Evolutionary conservation across 2,888 invertebrate species (phyloP).

Genomic region (Ryuthela nishihirai): DNA sequence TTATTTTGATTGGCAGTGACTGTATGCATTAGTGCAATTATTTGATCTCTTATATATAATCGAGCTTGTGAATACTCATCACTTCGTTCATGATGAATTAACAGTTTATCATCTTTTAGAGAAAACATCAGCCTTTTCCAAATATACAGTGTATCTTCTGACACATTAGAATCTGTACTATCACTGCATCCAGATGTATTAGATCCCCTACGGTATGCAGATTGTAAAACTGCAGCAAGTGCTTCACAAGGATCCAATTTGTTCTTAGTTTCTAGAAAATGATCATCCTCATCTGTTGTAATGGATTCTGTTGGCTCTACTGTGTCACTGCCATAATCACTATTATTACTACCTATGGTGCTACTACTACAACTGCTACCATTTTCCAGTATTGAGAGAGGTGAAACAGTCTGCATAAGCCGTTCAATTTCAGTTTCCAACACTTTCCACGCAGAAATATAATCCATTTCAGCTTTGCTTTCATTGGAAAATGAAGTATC

Average conservation of each 20-base stretch:
- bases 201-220: slow-evolving; percentile 2
- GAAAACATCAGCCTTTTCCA: slow-evolving; percentile 81
- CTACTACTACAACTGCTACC: slow-evolving; percentile 35
- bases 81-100: slow-evolving; percentile 18
- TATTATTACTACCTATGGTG: slow-evolving; percentile 40
- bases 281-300: slow-evolving; percentile 38
- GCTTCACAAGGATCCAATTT: slow-evolving; percentile 9
- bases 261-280: slow-evolving; percentile 10
- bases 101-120: slow-evolving; percentile 51
- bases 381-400: slow-evolving; percentile 19
- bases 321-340: slow-evolving; percentile 42
- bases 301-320: slow-evolving; percentile 38
- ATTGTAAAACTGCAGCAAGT: slow-evolving; percentile 6
- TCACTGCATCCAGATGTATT: slow-evolving; percentile 6
- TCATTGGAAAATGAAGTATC: slow-evolving; percentile 10
- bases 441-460: slow-evolving; percentile 22
- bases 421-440: slow-evolving; percentile 40
- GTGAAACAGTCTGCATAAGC: slow-evolving; percentile 39
- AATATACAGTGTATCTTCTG: slow-evolving; percentile 75
- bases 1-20: slow-evolving; percentile 27
- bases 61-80: slow-evolving; percentile 32
- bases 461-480: slow-evolving; percentile 16
- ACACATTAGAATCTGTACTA: slow-evolving; percentile 46
- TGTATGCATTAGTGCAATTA: slow-evolving; percentile 41
- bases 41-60: slow-evolving; percentile 41